Percentiles rank a stretch among this genome's conserved stretches.
These are phyloP conservation scores for Macrophya alboannulata DNA, from an alignment of 2,888 invertebrate species.

Conservation along the genomic window DNA sequence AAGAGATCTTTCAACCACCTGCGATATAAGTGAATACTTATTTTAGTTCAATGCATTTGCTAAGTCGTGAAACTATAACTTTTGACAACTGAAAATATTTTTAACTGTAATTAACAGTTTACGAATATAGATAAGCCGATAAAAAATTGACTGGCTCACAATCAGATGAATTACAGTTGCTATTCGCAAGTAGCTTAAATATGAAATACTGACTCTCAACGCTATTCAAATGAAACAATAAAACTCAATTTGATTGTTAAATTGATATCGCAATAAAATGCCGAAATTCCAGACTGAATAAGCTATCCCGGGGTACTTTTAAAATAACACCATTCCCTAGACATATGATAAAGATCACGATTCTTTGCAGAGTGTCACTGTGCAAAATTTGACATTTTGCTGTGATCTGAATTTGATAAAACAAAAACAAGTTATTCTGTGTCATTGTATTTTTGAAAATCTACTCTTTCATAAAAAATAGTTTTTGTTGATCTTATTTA, in stretches of 20 bases:
- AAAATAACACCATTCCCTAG: not conserved
- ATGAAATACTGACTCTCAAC: not conserved
- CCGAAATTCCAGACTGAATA: not conserved
- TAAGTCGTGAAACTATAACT: too few species aligned
- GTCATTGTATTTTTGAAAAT: not conserved
- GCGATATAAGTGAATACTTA: conserved; percentile 63
- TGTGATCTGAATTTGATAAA: too few species aligned
- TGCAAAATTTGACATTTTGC: not conserved
- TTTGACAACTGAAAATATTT: too few species aligned
- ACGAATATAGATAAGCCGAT: too few species aligned
- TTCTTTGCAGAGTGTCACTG: not conserved
- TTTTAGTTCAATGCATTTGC: not conserved
- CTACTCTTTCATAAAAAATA: not conserved
- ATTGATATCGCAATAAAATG: not conserved
- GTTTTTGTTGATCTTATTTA: not conserved
- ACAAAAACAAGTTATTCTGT: not conserved
- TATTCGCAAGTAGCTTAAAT: not conserved
- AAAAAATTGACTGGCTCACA: not conserved
- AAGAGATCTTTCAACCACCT: conserved; percentile 88
- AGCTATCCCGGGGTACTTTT: not conserved
- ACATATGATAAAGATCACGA: not conserved
- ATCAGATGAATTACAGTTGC: not conserved
- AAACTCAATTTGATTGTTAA: not conserved
- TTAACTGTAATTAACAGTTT: too few species aligned
- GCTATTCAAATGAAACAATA: not conserved